Conservation (phyloP, 2,888 invertebrate genomes). For the Ceratothoa steindachneri region DNA sequence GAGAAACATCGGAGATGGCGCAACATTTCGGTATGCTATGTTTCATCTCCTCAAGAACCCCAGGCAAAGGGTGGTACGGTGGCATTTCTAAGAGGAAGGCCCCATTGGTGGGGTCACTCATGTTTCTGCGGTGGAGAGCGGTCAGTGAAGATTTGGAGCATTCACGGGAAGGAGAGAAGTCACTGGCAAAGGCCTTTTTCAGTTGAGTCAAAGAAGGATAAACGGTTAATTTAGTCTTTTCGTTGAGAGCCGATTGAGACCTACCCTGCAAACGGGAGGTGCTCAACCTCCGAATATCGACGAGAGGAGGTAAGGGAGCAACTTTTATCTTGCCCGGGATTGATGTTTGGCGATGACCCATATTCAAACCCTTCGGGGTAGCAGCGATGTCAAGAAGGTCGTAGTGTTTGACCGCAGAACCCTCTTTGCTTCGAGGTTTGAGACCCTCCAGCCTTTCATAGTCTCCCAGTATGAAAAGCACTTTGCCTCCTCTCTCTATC, state of each 20-base stretch:
- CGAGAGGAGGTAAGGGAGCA: neutral
- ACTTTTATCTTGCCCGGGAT: neutral
- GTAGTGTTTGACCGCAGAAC: neutral
- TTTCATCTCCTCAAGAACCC: too few species aligned
- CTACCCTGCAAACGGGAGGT: neutral
- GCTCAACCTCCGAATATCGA: neutral
- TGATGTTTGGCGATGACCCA: neutral
- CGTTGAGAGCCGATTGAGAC: neutral
- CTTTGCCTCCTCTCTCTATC: constrained; percentile 35
- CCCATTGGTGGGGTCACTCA: constrained; percentile 40
- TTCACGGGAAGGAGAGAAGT: too few species aligned
- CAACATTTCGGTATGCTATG: too few species aligned
- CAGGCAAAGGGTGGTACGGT: too few species aligned
- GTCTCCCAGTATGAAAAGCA: constrained; percentile 30
- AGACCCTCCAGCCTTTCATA: constrained; percentile 9
- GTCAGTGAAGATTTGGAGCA: neutral
- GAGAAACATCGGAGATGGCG: too few species aligned
- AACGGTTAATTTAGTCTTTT: neutral
- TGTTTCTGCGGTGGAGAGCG: constrained; percentile 25
- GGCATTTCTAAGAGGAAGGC: neutral
- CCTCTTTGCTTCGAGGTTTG: neutral
- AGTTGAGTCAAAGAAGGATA: constrained; percentile 16
- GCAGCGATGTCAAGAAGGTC: neutral
- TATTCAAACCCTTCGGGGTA: neutral
- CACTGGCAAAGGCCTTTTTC: constrained; percentile 1